Evolutionary conservation across 2,797 vertebrate genomes (phyloP), one percentile per base, ranked within the genome.

Genomic region (Pipistrellus pygmaeus): DNA sequence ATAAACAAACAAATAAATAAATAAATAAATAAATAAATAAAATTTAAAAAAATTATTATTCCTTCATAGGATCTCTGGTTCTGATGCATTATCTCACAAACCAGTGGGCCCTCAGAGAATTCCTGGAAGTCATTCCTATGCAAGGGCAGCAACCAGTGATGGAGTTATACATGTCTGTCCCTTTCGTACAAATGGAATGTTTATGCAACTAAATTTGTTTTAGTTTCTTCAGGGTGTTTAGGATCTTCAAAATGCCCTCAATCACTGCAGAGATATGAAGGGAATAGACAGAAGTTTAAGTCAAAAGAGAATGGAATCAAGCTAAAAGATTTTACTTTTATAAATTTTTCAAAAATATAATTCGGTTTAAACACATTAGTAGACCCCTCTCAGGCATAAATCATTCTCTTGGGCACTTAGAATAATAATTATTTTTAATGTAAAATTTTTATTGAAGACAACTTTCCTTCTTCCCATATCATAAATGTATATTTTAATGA

Each of bases 371-470:
- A 72, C 15, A 62, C 20, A 83, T 64, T 75, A 15, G 4, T 60
- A 71, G n/a, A 6, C 83, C 15, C 21, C 21, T 73, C 13, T 14
- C 8, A 23, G 57, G 32, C 82, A 57, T 68, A 84, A 80, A 66
- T 72, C 44, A 44, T 91, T 35, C 32, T 86, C 75, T 88, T 88
- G 41, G 35, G n/a, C 57, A 82, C 46, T 85, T 78, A 76, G 60
- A 62, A 62, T 25, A 57, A 64, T 76, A 85, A 92, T 85, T 73
- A 51, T 46, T 76, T 81, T 48, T 80, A 84, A 41, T 92, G 53
- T 72, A 77, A 80, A 85, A 5, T 46, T 66, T 93, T 77, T 85
- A 77, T 48, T 82, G 83, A 88, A 55, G 62, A 60, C 64, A 94
- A 72, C 15, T 62, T 90, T 77, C 44, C n/a, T 91, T 53, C 44